phyloP scores from a whole-genome alignment of 1,140 invertebrate genomes.

The Heliothis subflexa region DNA sequence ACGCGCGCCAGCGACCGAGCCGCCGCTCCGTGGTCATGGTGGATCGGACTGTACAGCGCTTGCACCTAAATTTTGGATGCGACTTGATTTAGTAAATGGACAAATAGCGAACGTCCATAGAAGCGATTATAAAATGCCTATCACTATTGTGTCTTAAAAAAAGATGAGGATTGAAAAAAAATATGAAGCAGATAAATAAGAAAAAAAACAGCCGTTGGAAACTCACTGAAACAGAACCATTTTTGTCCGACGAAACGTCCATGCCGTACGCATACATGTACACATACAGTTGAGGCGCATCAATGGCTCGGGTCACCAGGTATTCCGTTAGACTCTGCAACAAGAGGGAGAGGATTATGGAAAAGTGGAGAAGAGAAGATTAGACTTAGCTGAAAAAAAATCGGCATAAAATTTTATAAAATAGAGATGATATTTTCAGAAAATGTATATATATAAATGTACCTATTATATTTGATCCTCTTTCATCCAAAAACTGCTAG shows the following conservation, averaged over 20 bases:
- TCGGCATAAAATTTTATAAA: too few species aligned
- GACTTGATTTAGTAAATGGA: too few species aligned
- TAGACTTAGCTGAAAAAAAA: too few species aligned
- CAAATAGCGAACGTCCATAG: too few species aligned
- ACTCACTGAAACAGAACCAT: constrained; percentile 60
- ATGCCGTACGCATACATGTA: constrained; percentile 73
- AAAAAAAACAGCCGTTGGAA: neutral
- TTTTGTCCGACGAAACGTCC: constrained; percentile 53
- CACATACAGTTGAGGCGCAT: constrained; percentile 75
- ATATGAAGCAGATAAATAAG: neutral
- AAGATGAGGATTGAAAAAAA: neutral
- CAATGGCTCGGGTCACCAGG: constrained; percentile 71
- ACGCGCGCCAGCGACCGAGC: constrained; percentile 65
- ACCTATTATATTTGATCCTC: too few species aligned
- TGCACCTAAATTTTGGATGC: constrained; percentile 44
- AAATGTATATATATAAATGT: too few species aligned
- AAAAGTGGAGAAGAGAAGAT: too few species aligned
- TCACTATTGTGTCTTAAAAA: too few species aligned
- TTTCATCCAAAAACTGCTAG: too few species aligned
- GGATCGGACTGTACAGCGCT: constrained; percentile 75
- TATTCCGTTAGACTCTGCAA: constrained; percentile 73
- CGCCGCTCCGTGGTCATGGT: constrained; percentile 65
- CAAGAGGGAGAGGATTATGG: neutral
- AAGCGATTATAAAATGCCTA: too few species aligned
- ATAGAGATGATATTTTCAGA: too few species aligned